These are phyloP conservation scores for Aramus guarauna DNA, from an alignment of 2,113 vertebrate species.

Conservation along the genomic window DNA sequence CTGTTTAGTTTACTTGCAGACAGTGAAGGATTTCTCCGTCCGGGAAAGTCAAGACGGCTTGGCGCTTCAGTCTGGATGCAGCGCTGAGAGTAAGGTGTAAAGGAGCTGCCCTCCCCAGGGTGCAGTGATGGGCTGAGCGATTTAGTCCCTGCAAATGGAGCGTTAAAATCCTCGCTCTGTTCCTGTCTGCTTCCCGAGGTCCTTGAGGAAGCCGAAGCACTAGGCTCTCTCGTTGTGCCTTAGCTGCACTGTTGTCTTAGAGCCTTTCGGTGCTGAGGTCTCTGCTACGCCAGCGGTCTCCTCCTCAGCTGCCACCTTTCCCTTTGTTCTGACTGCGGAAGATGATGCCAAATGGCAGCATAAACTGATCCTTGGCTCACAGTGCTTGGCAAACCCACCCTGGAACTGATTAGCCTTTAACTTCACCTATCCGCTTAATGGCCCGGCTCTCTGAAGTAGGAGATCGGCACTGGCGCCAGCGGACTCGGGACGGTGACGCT, in stretches of 20 bases:
- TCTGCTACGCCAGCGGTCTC: neutral
- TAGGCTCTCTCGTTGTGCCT: fast-evolving
- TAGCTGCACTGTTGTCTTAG: neutral
- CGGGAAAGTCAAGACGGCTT: neutral
- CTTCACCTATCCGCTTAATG: constrained; percentile 5
- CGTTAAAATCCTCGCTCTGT: neutral
- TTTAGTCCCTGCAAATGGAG: neutral
- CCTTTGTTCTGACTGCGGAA: neutral
- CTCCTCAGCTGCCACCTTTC: neutral
- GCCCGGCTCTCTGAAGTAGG: neutral
- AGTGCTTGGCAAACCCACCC: neutral
- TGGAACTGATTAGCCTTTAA: constrained; percentile 5
- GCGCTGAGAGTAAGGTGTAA: neutral
- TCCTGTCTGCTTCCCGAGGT: neutral
- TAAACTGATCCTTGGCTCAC: neutral
- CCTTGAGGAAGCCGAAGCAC: neutral
- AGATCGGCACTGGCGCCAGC: neutral
- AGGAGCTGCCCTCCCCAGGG: neutral
- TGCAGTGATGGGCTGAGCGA: neutral
- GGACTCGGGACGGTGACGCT: neutral
- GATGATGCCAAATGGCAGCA: neutral
- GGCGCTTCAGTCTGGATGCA: neutral
- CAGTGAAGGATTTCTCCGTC: neutral
- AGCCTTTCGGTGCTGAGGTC: neutral
- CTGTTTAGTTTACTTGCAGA: neutral